These are phyloP conservation scores for Entomobrya multifasciata DNA, from an alignment of 2,888 invertebrate species.

Conservation along the genomic window DNA sequence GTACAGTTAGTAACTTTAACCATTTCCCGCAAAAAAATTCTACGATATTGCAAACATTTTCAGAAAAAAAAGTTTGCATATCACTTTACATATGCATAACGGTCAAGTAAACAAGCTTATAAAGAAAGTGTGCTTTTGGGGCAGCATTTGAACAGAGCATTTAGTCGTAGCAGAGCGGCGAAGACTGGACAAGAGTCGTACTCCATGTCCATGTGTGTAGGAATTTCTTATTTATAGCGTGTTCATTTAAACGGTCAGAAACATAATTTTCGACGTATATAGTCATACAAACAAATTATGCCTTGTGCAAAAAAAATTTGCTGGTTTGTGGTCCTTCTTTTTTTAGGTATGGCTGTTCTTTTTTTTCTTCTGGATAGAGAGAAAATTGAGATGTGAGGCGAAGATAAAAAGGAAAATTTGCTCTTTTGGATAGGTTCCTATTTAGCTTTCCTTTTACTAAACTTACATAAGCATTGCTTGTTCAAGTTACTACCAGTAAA, in stretches of 20 bases:
- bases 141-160: too few relatives aligned
- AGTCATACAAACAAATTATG: constrained; percentile 38
- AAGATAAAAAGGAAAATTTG: background rate
- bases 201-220: background rate
- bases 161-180: background rate
- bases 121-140: constrained; percentile 29
- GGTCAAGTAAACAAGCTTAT: background rate
- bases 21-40: too few relatives aligned
- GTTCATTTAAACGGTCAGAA: constrained; percentile 31
- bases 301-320: background rate
- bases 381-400: constrained; percentile 28
- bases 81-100: too few relatives aligned
- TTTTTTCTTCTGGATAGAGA: background rate
- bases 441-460: too few relatives aligned
- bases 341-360: background rate
- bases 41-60: too few relatives aligned
- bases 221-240: constrained; percentile 26
- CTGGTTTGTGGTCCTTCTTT: background rate
- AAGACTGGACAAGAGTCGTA: background rate
- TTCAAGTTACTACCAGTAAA: background rate
- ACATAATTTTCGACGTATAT: background rate
- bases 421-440: background rate
- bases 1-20: too few relatives aligned
- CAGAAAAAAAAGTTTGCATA: too few relatives aligned
- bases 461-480: too few relatives aligned